phyloP scores from a whole-genome alignment of 2,888 invertebrate genomes.

The Lycaena phlaeas region DNA sequence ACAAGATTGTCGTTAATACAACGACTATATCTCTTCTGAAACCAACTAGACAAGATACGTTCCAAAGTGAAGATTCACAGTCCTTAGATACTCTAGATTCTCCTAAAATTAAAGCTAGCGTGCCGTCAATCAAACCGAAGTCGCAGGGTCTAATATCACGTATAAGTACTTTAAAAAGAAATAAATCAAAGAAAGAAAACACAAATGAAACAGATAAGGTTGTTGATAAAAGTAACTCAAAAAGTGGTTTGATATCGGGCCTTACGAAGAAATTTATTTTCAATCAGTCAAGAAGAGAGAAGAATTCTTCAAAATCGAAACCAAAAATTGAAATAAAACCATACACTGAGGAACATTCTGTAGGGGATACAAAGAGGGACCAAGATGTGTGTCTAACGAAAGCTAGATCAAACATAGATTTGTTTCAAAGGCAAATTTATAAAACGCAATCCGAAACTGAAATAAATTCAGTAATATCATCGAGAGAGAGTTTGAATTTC shows the following conservation, averaged over 20 bases:
- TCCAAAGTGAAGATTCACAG: slow-evolving; percentile 4
- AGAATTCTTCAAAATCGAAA: slow-evolving; percentile 26
- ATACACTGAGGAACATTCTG: slow-evolving; percentile 48
- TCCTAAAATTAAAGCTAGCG: slow-evolving; percentile 14
- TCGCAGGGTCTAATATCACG: slow-evolving; percentile 16
- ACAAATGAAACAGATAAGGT: slow-evolving; percentile 12
- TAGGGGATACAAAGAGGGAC: slow-evolving; percentile 45
- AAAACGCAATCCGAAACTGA: slow-evolving; percentile 55
- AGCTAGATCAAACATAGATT: slow-evolving; percentile 61
- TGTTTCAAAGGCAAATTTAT: slow-evolving; percentile 63
- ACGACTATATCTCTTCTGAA: slow-evolving; percentile 13
- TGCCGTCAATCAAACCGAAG: slow-evolving; percentile 11
- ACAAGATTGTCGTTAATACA: slow-evolving; percentile 18
- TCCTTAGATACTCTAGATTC: slow-evolving; percentile 11
- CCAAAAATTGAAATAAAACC: slow-evolving; percentile 59
- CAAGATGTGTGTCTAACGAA: slow-evolving; percentile 55
- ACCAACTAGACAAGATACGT: slow-evolving; percentile 9
- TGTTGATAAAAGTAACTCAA: slow-evolving; percentile 23
- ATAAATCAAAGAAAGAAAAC: slow-evolving; percentile 13
- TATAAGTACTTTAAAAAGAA: slow-evolving; percentile 19
- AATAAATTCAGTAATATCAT: slow-evolving; percentile 47
- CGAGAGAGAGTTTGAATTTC: slow-evolving; percentile 21
- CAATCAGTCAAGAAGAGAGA: slow-evolving; percentile 50
- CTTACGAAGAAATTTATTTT: slow-evolving; percentile 51
- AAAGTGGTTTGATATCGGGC: slow-evolving; percentile 47